These are phyloP conservation scores for Elaphurus davidianus DNA, from an alignment of 2,113 vertebrate genomes.

Conservation along the genomic window DNA sequence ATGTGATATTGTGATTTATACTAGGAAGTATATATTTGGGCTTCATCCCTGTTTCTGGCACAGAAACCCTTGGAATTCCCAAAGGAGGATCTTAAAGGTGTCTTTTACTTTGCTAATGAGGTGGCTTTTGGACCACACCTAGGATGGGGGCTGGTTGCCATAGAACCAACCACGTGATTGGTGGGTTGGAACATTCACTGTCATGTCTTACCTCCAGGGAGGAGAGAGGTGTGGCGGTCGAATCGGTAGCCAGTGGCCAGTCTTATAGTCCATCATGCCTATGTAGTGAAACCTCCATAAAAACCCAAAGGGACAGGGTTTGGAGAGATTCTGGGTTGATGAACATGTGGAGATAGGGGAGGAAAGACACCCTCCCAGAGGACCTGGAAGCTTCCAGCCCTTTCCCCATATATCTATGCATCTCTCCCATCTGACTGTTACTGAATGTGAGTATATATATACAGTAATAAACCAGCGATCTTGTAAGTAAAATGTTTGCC, in stretches of 20 bases:
- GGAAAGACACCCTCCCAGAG: not conserved
- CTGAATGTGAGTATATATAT: not conserved
- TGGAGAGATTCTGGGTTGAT: not conserved
- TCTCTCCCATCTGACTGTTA: not conserved
- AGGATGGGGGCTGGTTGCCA: not conserved
- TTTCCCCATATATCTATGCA: not conserved
- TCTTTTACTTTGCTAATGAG: not conserved
- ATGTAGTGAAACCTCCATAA: not conserved
- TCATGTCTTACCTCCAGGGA: not conserved
- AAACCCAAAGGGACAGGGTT: not conserved
- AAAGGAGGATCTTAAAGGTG: not conserved
- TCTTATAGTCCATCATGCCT: not conserved
- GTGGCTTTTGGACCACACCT: not conserved
- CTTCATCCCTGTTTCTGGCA: not conserved
- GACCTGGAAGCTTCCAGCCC: not conserved
- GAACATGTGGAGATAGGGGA: not conserved
- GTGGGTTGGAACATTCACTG: not conserved
- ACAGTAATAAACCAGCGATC: not conserved
- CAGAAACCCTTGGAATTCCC: not conserved
- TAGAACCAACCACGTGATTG: not conserved
- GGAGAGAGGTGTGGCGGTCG: accelerated
- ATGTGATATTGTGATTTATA: not conserved
- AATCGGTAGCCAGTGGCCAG: not conserved
- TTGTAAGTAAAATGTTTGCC: not conserved
- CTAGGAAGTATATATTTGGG: not conserved